Evolutionary conservation across 2,888 invertebrate species (phyloP).

Genomic region (Candidula unifasciata): DNA sequence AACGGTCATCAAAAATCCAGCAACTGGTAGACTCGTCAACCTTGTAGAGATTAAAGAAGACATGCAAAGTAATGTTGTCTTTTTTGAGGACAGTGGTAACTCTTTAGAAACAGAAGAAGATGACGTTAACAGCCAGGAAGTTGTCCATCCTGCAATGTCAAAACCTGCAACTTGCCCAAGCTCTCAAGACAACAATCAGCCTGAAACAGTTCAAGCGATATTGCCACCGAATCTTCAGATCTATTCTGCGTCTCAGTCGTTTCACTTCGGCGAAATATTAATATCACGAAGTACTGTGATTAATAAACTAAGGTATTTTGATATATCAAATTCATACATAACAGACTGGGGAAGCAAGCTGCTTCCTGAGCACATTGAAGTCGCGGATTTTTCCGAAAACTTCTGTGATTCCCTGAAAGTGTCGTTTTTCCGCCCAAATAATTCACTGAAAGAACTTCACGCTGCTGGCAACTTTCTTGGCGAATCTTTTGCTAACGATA

Average conservation of each 20-base stretch:
- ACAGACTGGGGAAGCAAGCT: slow-evolving; percentile 13
- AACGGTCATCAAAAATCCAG: not conserved
- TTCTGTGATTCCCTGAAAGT: slow-evolving; percentile 9
- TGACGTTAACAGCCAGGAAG: not conserved
- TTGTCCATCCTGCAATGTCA: not conserved
- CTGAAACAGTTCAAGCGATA: not conserved
- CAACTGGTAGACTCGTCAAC: not conserved
- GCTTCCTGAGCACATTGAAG: not conserved
- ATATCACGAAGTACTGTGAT: not conserved
- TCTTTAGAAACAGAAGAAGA: not conserved
- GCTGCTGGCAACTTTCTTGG: slow-evolving; percentile 32
- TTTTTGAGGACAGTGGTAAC: not conserved
- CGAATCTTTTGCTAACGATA: not conserved
- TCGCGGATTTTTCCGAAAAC: slow-evolving; percentile 43
- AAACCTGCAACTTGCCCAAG: not conserved
- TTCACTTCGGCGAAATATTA: not conserved
- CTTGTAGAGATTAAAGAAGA: not conserved
- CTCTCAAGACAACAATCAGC: not conserved
- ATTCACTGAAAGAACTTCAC: slow-evolving; percentile 22
- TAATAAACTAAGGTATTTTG: not conserved
- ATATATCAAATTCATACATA: slow-evolving; percentile 28
- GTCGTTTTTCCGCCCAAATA: slow-evolving; percentile 5
- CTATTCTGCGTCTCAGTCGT: slow-evolving; percentile 21
- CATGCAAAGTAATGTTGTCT: not conserved
- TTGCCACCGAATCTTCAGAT: not conserved